Percentiles rank a stretch among this genome's conserved stretches.
These are phyloP conservation scores for Sebastes flavidus DNA, from an alignment of 2,797 vertebrate genomes.

Conservation along the genomic window DNA sequence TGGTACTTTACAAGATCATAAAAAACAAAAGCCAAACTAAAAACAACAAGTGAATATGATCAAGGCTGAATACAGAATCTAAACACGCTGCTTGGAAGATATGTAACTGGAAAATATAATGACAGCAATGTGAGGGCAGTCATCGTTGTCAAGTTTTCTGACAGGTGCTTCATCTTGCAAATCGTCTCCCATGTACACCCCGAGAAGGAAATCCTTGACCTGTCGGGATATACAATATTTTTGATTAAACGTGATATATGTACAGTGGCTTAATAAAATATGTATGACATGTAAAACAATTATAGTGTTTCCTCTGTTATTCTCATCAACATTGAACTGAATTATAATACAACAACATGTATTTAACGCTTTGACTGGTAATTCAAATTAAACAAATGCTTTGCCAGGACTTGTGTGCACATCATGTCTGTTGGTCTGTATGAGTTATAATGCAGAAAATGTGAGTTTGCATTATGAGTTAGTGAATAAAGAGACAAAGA, in stretches of 20 bases:
- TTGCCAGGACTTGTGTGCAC: neutral
- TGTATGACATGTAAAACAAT: neutral
- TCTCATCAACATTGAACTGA: conserved; percentile 1
- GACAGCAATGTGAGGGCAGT: conserved; percentile 44
- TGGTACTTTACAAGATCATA: conserved; percentile 55
- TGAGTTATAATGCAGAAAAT: neutral
- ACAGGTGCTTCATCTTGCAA: conserved; percentile 88
- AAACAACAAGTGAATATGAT: conserved; percentile 32
- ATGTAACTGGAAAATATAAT: neutral
- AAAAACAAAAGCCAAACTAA: conserved; percentile 41
- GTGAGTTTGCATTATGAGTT: neutral
- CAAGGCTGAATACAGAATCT: neutral
- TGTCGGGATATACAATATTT: conserved; percentile 32
- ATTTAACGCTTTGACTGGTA: neutral
- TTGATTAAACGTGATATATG: conserved; percentile 4
- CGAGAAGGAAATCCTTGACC: conserved; percentile 75
- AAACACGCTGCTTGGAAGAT: neutral
- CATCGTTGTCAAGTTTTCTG: conserved; percentile 36
- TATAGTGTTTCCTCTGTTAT: neutral
- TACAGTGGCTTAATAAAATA: conserved; percentile 22
- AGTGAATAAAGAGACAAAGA: neutral
- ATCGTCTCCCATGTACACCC: conserved; percentile 81
- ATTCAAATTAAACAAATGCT: neutral
- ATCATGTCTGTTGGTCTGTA: neutral
- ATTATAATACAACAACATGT: neutral